Evolutionary conservation across 2,888 invertebrate species (phyloP).

Genomic region (Auanema sp.): DNA sequence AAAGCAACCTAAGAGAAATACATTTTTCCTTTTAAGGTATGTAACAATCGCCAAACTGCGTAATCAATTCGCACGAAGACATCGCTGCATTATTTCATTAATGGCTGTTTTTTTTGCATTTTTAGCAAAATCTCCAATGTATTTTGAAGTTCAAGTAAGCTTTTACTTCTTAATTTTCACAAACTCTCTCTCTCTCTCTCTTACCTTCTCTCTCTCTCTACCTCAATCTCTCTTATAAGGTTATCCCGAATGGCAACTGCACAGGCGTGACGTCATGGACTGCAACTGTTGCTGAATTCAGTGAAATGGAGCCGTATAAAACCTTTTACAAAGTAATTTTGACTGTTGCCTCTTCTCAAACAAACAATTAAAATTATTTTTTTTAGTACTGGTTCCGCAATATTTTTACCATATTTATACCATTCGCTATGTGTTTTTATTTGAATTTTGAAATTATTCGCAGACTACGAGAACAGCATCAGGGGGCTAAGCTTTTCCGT

Average conservation of each 20-base stretch:
- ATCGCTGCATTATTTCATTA: slow-evolving; percentile 41
- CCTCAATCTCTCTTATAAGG: slow-evolving; percentile 28
- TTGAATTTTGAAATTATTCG: slow-evolving; percentile 57
- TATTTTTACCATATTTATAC: slow-evolving; percentile 52
- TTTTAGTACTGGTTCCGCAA: slow-evolving; percentile 57
- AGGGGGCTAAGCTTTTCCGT: slow-evolving; percentile 57
- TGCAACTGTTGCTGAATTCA: slow-evolving; percentile 44
- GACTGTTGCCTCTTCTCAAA: background rate
- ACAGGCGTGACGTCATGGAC: slow-evolving; percentile 55
- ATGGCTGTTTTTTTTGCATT: slow-evolving; percentile 47
- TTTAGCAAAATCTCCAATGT: slow-evolving; percentile 55
- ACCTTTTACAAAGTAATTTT: slow-evolving; percentile 46
- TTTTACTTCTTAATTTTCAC: background rate
- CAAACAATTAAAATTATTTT: background rate
- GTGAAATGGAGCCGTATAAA: slow-evolving; percentile 54
- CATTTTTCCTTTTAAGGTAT: slow-evolving; percentile 30
- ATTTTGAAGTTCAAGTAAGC: slow-evolving; percentile 53
- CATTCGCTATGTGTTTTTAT: slow-evolving; percentile 54
- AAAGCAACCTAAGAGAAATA: too few relatives aligned
- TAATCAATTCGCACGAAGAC: slow-evolving; percentile 42
- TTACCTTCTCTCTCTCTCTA: background rate
- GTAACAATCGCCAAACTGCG: slow-evolving; percentile 56
- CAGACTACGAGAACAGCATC: slow-evolving; percentile 53
- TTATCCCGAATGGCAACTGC: slow-evolving; percentile 52
- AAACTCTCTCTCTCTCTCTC: background rate